phyloP scores from a whole-genome alignment of 2,888 invertebrate genomes.

The Orchesella flavescens region DNA sequence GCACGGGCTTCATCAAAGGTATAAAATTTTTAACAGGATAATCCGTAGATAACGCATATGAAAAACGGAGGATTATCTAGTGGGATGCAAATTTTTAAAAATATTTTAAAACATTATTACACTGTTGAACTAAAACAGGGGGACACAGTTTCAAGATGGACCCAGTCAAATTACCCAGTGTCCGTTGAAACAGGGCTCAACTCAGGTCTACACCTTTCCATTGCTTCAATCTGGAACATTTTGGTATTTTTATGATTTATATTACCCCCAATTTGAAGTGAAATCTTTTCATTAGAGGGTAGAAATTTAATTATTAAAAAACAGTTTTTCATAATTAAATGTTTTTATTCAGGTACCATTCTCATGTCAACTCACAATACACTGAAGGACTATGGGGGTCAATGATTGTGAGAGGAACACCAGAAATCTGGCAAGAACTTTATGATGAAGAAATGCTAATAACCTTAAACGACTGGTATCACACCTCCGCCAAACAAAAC shows the following conservation, averaged over 20 bases:
- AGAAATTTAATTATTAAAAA: too few species aligned
- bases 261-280: not conserved
- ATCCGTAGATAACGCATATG: too few species aligned
- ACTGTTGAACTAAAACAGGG: too few species aligned
- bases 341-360: conserved; percentile 45
- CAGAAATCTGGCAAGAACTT: conserved; percentile 28
- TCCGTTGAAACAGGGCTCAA: conserved; percentile 37
- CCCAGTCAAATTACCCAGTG: conserved; percentile 62
- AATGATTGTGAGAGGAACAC: conserved; percentile 39
- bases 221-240: conserved; percentile 58
- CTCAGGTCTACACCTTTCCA: conserved; percentile 54
- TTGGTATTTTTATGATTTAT: conserved; percentile 44
- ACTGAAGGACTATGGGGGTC: conserved; percentile 68
- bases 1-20: conserved; percentile 60
- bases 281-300: too few species aligned
- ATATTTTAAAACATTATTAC: too few species aligned
- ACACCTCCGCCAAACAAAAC: conserved; percentile 56
- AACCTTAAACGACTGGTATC: conserved; percentile 66
- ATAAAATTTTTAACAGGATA: not conserved
- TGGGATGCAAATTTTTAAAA: too few species aligned
- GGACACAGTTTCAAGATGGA: conserved; percentile 63
- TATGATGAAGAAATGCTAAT: conserved; percentile 65
- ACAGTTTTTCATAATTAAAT: not conserved
- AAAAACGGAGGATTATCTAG: too few species aligned
- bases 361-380: conserved; percentile 65